Conservation (phyloP, 2,888 invertebrate genomes). For the Morinoia aosen region DNA sequence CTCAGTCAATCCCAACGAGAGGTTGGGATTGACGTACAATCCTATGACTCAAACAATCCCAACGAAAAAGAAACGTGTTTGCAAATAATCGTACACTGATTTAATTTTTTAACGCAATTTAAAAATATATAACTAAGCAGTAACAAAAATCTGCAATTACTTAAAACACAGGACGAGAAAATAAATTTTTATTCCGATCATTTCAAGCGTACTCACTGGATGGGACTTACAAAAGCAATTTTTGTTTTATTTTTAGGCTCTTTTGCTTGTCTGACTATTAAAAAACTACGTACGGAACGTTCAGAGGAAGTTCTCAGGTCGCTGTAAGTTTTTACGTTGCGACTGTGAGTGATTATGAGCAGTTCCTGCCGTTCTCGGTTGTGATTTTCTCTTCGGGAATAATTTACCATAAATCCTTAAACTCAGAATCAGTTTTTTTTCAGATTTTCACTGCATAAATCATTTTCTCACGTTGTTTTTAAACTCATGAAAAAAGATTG, state of each 20-base stretch:
- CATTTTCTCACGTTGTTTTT: background rate
- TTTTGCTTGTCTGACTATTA: background rate
- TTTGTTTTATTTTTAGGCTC: background rate
- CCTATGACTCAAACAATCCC: no score
- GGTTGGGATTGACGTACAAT: no score
- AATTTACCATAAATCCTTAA: background rate
- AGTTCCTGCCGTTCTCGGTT: background rate
- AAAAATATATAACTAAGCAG: background rate
- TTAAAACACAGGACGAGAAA: background rate
- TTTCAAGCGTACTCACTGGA: background rate
- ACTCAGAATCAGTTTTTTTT: background rate
- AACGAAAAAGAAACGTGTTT: no score
- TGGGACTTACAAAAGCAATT: background rate
- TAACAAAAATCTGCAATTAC: background rate
- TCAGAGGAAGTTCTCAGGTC: constrained; percentile 9
- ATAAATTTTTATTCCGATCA: background rate
- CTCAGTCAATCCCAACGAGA: no score
- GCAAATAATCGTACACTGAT: background rate
- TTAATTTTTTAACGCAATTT: background rate
- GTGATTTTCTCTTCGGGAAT: background rate
- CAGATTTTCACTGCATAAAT: background rate
- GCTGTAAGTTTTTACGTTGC: background rate
- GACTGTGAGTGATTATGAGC: background rate
- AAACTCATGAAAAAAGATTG: background rate
- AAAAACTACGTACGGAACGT: background rate